phyloP scores from a whole-genome alignment of 2,888 invertebrate species.

The Trisateles emortualis region DNA sequence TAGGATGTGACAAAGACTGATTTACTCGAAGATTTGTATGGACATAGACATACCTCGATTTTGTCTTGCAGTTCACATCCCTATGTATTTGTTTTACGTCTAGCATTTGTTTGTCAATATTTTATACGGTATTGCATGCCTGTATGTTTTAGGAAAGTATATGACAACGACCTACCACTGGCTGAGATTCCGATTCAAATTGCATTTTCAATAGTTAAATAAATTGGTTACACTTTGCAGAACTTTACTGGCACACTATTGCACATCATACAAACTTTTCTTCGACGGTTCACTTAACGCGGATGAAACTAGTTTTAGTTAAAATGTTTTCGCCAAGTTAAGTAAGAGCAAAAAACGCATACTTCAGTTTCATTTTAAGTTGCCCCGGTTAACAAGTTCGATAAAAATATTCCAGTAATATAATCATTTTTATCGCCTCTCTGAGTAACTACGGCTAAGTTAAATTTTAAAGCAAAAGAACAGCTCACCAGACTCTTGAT shows the following conservation, averaged over 20 bases:
- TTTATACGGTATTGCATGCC: not conserved
- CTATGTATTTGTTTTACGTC: too few species aligned
- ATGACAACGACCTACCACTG: not conserved
- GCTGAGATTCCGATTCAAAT: not conserved
- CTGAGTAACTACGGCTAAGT: constrained; percentile 3
- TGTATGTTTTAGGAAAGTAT: too few species aligned
- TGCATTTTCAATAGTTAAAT: not conserved
- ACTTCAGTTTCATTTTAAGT: constrained; percentile 35
- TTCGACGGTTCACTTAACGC: constrained; percentile 51
- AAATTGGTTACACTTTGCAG: constrained; percentile 20
- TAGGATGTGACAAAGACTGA: constrained; percentile 63
- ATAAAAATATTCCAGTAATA: constrained; percentile 27
- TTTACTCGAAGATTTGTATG: constrained; percentile 50
- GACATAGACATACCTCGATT: constrained; percentile 44
- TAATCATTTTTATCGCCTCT: constrained; percentile 22
- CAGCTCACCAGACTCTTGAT: not conserved
- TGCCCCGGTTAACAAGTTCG: constrained; percentile 27
- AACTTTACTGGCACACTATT: constrained; percentile 41
- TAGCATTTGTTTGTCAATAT: not conserved
- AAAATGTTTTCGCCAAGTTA: constrained; percentile 51
- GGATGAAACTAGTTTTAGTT: constrained; percentile 52
- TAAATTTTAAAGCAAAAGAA: constrained; percentile 7
- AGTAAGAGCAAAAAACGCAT: constrained; percentile 41
- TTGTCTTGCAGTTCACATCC: constrained; percentile 9
- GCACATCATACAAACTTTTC: constrained; percentile 53